Percentiles rank a stretch among this genome's conserved stretches.
Evolutionary conservation across 2,113 vertebrate species (phyloP).

Genomic region (Bucco capensis): DNA sequence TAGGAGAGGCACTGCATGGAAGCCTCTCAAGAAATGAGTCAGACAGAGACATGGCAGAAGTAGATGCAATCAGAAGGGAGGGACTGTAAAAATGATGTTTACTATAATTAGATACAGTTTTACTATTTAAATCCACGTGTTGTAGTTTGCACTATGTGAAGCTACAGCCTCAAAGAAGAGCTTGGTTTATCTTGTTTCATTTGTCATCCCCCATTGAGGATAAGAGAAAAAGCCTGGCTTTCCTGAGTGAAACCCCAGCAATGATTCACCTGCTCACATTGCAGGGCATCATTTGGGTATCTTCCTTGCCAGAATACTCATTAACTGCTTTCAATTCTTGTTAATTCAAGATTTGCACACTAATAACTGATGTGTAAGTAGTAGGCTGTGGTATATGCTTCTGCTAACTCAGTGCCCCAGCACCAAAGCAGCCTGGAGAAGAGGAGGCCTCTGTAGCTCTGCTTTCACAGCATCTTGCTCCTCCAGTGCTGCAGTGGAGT

Average conservation of each 20-base stretch:
- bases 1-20: not conserved
- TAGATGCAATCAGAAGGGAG: not conserved
- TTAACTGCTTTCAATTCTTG: constrained; percentile 35
- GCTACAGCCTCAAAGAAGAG: not conserved
- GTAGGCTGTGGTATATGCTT: not conserved
- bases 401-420: not conserved
- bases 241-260: not conserved
- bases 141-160: not conserved
- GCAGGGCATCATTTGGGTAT: not conserved
- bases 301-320: constrained; percentile 12
- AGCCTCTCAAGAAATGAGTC: not conserved
- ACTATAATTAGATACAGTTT: not conserved
- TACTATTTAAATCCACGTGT: not conserved
- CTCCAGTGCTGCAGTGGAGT: not conserved
- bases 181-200: not conserved
- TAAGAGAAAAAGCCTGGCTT: not conserved
- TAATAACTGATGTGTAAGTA: constrained; percentile 49
- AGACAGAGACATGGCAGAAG: not conserved
- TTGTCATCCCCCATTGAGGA: not conserved
- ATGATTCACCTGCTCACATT: constrained; percentile 26
- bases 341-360: constrained; percentile 48
- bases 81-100: not conserved
- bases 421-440: not conserved
- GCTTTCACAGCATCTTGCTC: not conserved
- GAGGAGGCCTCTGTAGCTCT: not conserved